Percentiles rank a stretch among this genome's conserved stretches.
Evolutionary conservation across 1,140 invertebrate species (phyloP).

Genomic region (Bactericera cockerelli): DNA sequence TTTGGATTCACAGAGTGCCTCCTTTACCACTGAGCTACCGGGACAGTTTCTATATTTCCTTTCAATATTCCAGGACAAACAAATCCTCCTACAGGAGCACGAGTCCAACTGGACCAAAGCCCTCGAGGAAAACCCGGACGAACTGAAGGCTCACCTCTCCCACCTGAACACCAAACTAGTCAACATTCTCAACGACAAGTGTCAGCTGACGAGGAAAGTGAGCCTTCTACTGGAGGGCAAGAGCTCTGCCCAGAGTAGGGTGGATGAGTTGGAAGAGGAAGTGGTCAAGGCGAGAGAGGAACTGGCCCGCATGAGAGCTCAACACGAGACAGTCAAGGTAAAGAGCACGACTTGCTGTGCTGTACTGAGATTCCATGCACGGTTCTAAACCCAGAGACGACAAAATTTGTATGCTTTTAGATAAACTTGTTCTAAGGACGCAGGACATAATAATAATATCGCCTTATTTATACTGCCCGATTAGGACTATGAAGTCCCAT

Average conservation of each 20-base stretch:
- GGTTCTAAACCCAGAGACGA: too few relatives aligned
- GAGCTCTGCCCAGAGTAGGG: not conserved
- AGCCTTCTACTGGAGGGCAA: not conserved
- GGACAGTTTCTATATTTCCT: too few relatives aligned
- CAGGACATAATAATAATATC: too few relatives aligned
- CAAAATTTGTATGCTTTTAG: too few relatives aligned
- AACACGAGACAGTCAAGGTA: not conserved
- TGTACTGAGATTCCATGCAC: too few relatives aligned
- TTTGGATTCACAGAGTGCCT: too few relatives aligned
- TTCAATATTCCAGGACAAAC: not conserved
- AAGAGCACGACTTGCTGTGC: not conserved
- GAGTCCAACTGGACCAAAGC: constrained; percentile 14
- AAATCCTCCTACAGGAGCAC: constrained; percentile 12
- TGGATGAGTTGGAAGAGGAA: not conserved
- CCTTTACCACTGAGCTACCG: too few relatives aligned
- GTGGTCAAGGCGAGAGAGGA: not conserved
- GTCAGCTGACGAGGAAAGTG: not conserved
- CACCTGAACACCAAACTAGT: constrained; percentile 13
- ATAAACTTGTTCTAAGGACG: too few relatives aligned
- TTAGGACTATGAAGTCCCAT: too few relatives aligned
- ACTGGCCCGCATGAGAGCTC: not conserved
- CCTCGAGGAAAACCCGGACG: constrained; percentile 18
- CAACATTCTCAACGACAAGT: not conserved
- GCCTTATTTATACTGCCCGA: too few relatives aligned
- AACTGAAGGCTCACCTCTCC: constrained; percentile 16